Percentiles rank a stretch among this genome's conserved stretches.
Conservation (phyloP, 2,113 vertebrate genomes). For the Pachypanchax playfairii region DNA sequence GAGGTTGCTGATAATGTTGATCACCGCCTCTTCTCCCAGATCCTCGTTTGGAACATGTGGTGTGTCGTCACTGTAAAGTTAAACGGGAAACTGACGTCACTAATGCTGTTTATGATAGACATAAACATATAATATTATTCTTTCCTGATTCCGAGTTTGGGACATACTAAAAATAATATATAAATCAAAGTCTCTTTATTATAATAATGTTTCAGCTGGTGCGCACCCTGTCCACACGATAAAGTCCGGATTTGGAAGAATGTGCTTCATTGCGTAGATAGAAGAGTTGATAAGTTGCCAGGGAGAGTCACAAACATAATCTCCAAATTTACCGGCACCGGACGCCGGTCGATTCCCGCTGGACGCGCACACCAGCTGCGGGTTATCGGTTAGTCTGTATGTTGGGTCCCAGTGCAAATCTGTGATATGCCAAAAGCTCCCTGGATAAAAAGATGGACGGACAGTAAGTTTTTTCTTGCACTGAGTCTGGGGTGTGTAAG, state of each 20-base stretch:
- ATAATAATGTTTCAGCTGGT: neutral
- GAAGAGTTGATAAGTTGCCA: constrained; percentile 86
- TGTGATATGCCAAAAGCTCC: constrained; percentile 91
- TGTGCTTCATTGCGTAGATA: constrained; percentile 82
- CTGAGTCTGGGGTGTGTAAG: too few relatives aligned
- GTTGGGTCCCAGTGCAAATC: constrained; percentile 89
- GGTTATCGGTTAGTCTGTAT: constrained; percentile 74
- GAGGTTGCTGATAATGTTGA: constrained; percentile 85
- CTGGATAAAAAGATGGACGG: constrained; percentile 58
- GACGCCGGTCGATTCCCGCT: constrained; percentile 75
- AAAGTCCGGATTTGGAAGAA: constrained; percentile 86
- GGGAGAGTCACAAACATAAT: constrained; percentile 89
- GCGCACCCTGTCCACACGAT: constrained; percentile 94
- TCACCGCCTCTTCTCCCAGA: constrained; percentile 84
- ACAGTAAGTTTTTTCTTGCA: neutral
- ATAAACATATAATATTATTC: too few relatives aligned
- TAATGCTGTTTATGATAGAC: too few relatives aligned
- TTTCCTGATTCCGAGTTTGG: too few relatives aligned
- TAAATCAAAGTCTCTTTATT: too few relatives aligned
- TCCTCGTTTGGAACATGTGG: constrained; percentile 88
- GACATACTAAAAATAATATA: too few relatives aligned
- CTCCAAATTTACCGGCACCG: constrained; percentile 84
- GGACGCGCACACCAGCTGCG: constrained; percentile 82
- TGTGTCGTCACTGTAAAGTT: constrained; percentile 87
- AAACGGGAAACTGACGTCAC: too few relatives aligned